These are phyloP conservation scores for Limnothrissa miodon DNA, from an alignment of 2,113 vertebrate genomes.

Conservation along the genomic window DNA sequence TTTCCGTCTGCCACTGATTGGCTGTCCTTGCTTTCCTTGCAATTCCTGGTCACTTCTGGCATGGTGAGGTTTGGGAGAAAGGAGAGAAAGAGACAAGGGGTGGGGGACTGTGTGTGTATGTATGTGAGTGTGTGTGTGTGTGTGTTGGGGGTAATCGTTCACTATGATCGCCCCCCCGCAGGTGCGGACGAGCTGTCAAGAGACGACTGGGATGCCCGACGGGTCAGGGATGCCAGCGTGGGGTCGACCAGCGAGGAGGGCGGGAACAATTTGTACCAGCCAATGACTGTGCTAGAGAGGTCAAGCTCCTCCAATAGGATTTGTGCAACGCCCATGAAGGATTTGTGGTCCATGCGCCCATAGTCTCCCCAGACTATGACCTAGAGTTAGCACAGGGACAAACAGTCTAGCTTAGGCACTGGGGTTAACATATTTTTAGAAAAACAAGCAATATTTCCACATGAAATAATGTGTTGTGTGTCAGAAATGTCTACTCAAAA, in stretches of 20 bases:
- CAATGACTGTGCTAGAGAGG: slow-evolving; percentile 95
- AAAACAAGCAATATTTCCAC: background rate
- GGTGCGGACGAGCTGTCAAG: slow-evolving; percentile 94
- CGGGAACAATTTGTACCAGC: slow-evolving; percentile 99
- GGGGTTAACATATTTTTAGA: background rate
- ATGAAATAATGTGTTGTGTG: background rate
- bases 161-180: slow-evolving; percentile 89
- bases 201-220: slow-evolving; percentile 94
- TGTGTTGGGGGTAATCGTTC: slow-evolving; percentile 52
- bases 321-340: slow-evolving; percentile 98
- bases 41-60: slow-evolving; percentile 31
- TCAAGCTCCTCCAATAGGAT: slow-evolving; percentile 96
- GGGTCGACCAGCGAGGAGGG: slow-evolving; percentile 96
- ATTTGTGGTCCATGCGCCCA: slow-evolving; percentile 98
- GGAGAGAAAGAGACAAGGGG: background rate
- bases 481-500: background rate
- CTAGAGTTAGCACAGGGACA: slow-evolving; percentile 64
- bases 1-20: slow-evolving; percentile 74
- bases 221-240: slow-evolving; percentile 90
- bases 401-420: background rate
- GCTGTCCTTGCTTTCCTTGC: slow-evolving; percentile 62
- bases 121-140: background rate
- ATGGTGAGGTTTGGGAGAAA: background rate
- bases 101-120: background rate
- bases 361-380: slow-evolving; percentile 99